A percentile compares a stretch with the other conserved stretches of the same genome.
Conservation (phyloP, 2,797 vertebrate species). For the Trichosurus vulpecula region DNA sequence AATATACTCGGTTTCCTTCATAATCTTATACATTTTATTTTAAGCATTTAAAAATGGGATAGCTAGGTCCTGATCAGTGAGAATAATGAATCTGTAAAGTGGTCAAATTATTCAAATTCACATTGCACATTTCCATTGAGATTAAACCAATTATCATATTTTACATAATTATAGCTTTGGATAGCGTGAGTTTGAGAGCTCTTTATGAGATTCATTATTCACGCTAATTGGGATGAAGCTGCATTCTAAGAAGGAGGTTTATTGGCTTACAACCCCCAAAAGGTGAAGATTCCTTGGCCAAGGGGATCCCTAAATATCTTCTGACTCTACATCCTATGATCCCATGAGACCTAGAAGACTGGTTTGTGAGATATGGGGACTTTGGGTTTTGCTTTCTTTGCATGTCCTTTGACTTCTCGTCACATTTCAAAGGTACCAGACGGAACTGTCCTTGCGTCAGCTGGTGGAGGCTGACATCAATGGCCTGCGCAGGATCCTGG, state of each 20-base stretch:
- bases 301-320: neutral
- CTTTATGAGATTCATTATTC: neutral
- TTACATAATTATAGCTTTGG: neutral
- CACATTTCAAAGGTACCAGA: slow-evolving; percentile 87
- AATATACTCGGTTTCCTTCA: neutral
- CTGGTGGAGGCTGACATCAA: slow-evolving; percentile 93
- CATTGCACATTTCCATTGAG: neutral
- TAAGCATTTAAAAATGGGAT: neutral
- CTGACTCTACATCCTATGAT: neutral
- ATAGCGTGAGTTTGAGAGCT: neutral
- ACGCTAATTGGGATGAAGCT: neutral
- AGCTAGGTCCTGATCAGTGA: neutral
- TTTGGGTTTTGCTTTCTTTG: neutral
- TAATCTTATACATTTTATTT: neutral
- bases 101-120: neutral
- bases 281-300: too few species aligned
- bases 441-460: slow-evolving; percentile 88
- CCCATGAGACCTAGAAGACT: neutral
- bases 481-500: slow-evolving; percentile 90
- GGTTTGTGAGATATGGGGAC: neutral
- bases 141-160: neutral
- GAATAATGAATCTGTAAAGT: neutral
- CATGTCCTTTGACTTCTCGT: slow-evolving; percentile 2
- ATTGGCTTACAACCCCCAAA: too few species aligned
- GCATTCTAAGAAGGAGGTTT: neutral